phyloP scores from a whole-genome alignment of 2,888 invertebrate genomes.

The Heliconius aoede region DNA sequence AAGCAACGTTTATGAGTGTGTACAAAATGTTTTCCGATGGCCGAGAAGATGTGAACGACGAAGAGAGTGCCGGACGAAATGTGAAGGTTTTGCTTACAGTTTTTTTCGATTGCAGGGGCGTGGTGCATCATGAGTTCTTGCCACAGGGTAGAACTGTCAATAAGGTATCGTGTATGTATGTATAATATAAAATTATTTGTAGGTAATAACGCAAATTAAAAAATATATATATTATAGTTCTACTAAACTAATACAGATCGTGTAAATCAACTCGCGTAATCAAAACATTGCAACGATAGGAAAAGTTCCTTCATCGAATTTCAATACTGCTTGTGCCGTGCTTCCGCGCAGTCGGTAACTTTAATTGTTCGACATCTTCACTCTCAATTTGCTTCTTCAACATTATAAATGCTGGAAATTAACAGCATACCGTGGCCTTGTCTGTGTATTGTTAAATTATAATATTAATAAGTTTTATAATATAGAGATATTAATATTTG shows the following conservation, averaged over 20 bases:
- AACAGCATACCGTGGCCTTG: background rate
- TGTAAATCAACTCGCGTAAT: constrained; percentile 36
- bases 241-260: background rate
- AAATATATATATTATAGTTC: background rate
- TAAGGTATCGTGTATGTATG: background rate
- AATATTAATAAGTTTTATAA: background rate
- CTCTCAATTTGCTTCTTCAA: constrained; percentile 43
- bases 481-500: background rate
- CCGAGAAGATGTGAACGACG: no score
- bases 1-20: no score
- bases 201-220: background rate
- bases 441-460: background rate
- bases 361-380: constrained; percentile 43
- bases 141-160: no score
- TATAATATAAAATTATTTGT: background rate
- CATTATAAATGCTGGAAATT: constrained; percentile 27
- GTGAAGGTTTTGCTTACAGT: no score
- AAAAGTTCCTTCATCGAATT: constrained; percentile 45
- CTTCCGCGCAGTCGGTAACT: constrained; percentile 43
- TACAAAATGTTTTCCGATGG: no score
- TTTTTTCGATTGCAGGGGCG: no score
- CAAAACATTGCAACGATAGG: constrained; percentile 41
- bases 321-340: constrained; percentile 45
- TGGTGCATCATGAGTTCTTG: no score
- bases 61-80: no score